A percentile compares a stretch with the other conserved stretches of the same genome.
Conservation (phyloP, 2,888 invertebrate species). For the Dynastes maya region DNA sequence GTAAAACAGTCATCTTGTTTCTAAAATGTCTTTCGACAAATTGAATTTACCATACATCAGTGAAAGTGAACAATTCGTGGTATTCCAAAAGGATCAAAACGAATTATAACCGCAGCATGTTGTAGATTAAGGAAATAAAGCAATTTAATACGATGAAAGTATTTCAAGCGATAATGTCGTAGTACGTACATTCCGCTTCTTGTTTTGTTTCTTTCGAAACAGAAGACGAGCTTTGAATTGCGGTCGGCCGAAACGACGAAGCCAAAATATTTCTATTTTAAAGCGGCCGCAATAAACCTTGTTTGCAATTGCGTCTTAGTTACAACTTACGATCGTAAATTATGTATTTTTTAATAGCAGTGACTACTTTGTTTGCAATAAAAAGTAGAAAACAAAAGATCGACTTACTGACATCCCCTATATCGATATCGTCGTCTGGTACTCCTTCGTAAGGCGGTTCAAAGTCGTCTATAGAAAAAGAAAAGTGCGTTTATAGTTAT, state of each 20-base stretch:
- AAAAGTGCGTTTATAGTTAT: slow-evolving; percentile 19
- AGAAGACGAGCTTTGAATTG: slow-evolving; percentile 5
- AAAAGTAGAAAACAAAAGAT: slow-evolving; percentile 8
- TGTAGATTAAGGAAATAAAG: not conserved
- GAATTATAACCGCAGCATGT: not conserved
- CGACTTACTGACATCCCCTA: slow-evolving; percentile 88
- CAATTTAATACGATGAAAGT: not conserved
- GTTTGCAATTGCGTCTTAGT: not conserved
- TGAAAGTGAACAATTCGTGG: too few species aligned
- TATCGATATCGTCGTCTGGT: slow-evolving; percentile 76
- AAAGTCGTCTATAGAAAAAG: slow-evolving; percentile 54
- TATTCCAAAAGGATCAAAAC: too few species aligned
- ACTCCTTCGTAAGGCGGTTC: slow-evolving; percentile 65
- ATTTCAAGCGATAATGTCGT: not conserved
- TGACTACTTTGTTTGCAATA: not conserved
- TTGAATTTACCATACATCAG: not conserved
- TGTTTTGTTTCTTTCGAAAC: slow-evolving; percentile 25
- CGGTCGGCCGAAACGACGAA: slow-evolving; percentile 13
- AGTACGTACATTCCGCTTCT: not conserved
- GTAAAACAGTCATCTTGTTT: not conserved
- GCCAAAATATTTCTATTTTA: slow-evolving; percentile 32
- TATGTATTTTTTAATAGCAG: too few species aligned
- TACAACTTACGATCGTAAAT: too few species aligned
- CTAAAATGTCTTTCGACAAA: not conserved
- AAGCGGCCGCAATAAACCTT: slow-evolving; percentile 10